Conservation (phyloP, 2,113 vertebrate genomes). For the Callionymus lyra region DNA sequence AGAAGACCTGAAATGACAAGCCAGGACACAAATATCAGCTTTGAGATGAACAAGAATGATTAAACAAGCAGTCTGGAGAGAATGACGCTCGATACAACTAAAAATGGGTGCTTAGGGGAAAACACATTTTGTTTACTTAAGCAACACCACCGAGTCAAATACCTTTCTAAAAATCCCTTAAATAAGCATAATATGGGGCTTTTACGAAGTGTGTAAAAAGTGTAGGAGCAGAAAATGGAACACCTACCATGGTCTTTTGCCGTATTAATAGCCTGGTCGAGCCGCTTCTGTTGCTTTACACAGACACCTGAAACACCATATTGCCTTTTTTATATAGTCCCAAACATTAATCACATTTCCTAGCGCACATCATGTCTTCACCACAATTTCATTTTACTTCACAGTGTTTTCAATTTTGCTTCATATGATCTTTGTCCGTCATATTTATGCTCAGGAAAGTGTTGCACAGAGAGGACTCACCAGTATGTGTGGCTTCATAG, state of each 20-base stretch:
- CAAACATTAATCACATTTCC: not conserved
- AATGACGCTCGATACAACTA: no score
- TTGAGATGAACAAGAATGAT: not conserved
- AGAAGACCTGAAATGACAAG: slow-evolving; percentile 67
- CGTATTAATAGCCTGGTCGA: slow-evolving; percentile 67
- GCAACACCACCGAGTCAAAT: no score
- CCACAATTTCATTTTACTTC: no score
- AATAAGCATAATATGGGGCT: not conserved
- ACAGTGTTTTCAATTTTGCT: no score
- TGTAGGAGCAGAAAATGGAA: no score
- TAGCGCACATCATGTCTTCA: not conserved
- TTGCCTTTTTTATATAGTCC: not conserved
- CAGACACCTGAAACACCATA: slow-evolving; percentile 73
- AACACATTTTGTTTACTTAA: no score
- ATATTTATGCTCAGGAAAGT: no score
- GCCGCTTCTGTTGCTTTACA: slow-evolving; percentile 75
- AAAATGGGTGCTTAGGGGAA: no score
- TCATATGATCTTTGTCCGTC: no score
- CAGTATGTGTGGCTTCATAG: slow-evolving; percentile 73
- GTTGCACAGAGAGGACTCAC: slow-evolving; percentile 49
- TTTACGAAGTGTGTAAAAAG: not conserved
- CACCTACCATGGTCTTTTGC: slow-evolving; percentile 73
- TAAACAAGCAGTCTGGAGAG: not conserved
- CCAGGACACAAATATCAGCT: not conserved
- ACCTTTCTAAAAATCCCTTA: no score